Evolutionary conservation across 2,888 invertebrate species (phyloP), one percentile per base, ranked within the genome.

Genomic region (Synanthedon andrenaeformis): DNA sequence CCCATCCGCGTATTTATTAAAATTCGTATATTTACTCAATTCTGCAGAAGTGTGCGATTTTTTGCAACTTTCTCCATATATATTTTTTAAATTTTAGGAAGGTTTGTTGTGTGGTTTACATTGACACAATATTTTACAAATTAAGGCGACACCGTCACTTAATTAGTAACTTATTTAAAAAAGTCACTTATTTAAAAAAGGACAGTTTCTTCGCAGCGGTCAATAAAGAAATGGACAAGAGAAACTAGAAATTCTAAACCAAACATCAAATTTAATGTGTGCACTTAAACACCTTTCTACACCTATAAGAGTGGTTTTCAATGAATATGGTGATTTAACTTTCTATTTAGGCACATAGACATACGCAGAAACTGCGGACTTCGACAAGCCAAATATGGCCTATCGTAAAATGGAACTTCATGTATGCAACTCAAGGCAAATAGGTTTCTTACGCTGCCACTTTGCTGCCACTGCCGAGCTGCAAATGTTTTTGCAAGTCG

Each of bases 241-340:
- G 45, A 45, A 45, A 45, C 45, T 45, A 45, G 45, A 45, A 45
- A 45, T 45, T 45, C n/a, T 45, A 12, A 45, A 45, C 45, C 45
- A 45, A 45, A 45, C 45, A 45, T 45, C 12, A 45, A 45, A 8
- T 45, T 14, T 45, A 45, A 45, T 45, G 45, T 45, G 45, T 45
- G 45, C 45, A 45, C 45, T n/a, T 14, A 45, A 45, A 45, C 45
- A 45, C 45, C 45, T 45, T 45, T 45, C 45, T 45, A 45, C 45
- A n/a, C n/a, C 45, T 45, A 45, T 45, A 45, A 45, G 14, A 45
- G 13, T 4, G 8, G n/a, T 13, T 13, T 51, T 56, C 53, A 52
- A 56, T 55, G 53, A 54, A 52, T 41, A 52, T 55, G 55, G 53
- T 51, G 49, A 52, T 55, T 54, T 55, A 52, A 54, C 60, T 58